Evolutionary conservation across 2,888 invertebrate genomes (phyloP).

Genomic region (Aethes cnicana): DNA sequence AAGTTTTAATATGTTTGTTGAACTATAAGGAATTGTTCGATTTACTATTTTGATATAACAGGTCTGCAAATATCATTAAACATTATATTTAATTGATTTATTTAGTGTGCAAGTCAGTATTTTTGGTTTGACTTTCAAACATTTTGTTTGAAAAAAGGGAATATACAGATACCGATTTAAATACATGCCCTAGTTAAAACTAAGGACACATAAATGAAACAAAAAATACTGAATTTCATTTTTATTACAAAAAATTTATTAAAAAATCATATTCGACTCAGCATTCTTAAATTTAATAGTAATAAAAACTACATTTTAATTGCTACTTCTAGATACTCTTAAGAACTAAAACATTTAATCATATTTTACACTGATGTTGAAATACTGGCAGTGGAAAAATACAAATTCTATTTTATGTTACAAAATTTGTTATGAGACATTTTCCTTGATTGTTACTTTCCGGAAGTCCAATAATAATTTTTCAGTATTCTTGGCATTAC

Average conservation of each 20-base stretch:
- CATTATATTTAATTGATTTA: no score
- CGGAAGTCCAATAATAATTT: slow-evolving; percentile 24
- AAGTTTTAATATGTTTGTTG: no score
- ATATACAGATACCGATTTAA: no score
- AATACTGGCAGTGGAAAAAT: slow-evolving; percentile 83
- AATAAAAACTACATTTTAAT: slow-evolving; percentile 30
- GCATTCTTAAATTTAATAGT: slow-evolving; percentile 49
- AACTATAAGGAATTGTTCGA: no score
- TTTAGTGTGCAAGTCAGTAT: no score
- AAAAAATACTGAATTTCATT: slow-evolving; percentile 41
- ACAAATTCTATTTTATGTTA: slow-evolving; percentile 59
- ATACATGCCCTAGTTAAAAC: no score
- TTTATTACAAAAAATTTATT: slow-evolving; percentile 82
- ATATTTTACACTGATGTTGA: slow-evolving; percentile 68
- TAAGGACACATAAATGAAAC: slow-evolving; percentile 30
- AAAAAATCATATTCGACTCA: slow-evolving; percentile 77
- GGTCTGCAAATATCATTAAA: no score
- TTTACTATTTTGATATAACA: no score
- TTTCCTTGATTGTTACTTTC: slow-evolving; percentile 19
- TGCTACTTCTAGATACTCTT: slow-evolving; percentile 37
- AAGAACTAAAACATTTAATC: slow-evolving; percentile 54
- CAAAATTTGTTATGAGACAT: slow-evolving; percentile 42
- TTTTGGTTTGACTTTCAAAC: no score
- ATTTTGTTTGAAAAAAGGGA: no score
- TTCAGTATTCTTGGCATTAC: slow-evolving; percentile 17